Evolutionary conservation across 2,888 invertebrate genomes (phyloP).

Genomic region (Neocrepidodera transversa): DNA sequence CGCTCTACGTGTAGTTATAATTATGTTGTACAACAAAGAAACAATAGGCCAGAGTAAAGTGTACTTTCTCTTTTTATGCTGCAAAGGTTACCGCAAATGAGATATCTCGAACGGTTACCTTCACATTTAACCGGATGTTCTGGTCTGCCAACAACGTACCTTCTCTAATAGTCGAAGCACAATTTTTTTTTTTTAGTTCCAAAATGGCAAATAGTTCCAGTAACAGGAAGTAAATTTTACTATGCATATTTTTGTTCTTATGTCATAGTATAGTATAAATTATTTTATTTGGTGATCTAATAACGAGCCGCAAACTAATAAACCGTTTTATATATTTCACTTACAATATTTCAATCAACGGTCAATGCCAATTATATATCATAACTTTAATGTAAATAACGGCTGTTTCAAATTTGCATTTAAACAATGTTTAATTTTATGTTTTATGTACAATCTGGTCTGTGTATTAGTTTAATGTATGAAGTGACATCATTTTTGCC

Average conservation of each 20-base stretch:
- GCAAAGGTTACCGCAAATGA: conserved; percentile 30
- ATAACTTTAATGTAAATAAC: too few species aligned
- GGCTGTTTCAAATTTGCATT: not conserved
- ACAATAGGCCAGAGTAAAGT: conserved; percentile 30
- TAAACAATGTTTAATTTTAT: not conserved
- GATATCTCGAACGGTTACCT: conserved; percentile 30
- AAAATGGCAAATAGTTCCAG: too few species aligned
- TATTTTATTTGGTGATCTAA: too few species aligned
- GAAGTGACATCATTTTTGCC: too few species aligned
- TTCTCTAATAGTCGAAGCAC: conserved; percentile 16
- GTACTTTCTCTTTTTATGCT: conserved; percentile 32
- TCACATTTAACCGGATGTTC: conserved; percentile 31
- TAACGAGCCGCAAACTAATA: too few species aligned
- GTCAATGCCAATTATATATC: too few species aligned
- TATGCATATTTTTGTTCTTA: too few species aligned
- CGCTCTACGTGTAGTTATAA: conserved; percentile 18
- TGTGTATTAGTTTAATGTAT: not conserved
- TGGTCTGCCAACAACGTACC: conserved; percentile 11
- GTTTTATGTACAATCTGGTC: not conserved
- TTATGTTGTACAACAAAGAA: conserved; percentile 28
- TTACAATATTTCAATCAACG: too few species aligned
- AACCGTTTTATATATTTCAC: too few species aligned
- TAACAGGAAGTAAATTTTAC: too few species aligned
- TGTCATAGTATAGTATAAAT: too few species aligned
- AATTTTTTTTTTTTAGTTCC: too few species aligned